Evolutionary conservation across 2,113 vertebrate species (phyloP).

Genomic region (Pachyramphus minor): DNA sequence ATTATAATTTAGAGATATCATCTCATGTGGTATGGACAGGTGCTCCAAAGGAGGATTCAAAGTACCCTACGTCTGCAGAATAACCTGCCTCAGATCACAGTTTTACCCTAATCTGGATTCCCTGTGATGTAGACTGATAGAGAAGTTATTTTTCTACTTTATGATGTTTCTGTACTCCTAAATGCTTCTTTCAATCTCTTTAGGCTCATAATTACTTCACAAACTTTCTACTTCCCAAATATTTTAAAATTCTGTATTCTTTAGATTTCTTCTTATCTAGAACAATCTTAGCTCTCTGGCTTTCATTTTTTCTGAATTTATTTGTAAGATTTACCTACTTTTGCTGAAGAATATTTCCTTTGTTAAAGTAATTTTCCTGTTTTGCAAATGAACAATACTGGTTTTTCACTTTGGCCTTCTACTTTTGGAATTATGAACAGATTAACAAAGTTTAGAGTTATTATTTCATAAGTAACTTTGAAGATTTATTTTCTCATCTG

Average conservation of each 20-base stretch:
- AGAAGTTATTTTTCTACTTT: neutral
- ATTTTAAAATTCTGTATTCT: neutral
- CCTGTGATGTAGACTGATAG: neutral
- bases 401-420: neutral
- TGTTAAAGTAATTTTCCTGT: neutral
- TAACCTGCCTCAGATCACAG: neutral
- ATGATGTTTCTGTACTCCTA: neutral
- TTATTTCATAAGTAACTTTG: neutral
- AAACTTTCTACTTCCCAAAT: neutral
- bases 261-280: neutral
- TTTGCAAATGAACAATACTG: neutral
- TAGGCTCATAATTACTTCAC: neutral
- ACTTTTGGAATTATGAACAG: neutral
- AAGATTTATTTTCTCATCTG: neutral
- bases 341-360: neutral
- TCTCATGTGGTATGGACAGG: neutral
- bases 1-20: neutral
- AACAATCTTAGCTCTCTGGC: neutral
- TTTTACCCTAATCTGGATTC: neutral
- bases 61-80: neutral
- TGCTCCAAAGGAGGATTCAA: neutral
- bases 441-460: neutral
- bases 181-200: neutral
- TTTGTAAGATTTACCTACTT: neutral
- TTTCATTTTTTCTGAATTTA: neutral